A percentile compares a stretch with the other conserved stretches of the same genome.
These are phyloP conservation scores for Beroe forskalii DNA, from an alignment of 37 sponge, comb jelly and placozoan species.

Conservation along the genomic window DNA sequence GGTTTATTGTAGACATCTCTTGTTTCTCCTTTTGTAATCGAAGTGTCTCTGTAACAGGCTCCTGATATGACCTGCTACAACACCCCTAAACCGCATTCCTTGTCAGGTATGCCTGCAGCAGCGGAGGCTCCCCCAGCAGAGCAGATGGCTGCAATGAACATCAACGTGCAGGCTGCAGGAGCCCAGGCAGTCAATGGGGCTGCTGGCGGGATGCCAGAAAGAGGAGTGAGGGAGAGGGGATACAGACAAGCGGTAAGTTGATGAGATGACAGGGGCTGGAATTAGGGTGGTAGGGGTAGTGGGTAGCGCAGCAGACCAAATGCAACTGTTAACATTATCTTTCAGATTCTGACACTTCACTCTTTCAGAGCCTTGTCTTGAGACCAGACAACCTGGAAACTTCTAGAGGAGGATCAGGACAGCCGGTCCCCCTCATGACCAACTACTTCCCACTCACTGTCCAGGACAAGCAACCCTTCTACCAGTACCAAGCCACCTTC, in stretches of 20 bases:
- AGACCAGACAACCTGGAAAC: neutral
- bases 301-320: neutral
- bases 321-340: no score
- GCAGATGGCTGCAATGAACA: constrained; percentile 23
- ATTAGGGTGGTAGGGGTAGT: neutral
- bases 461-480: constrained; percentile 73
- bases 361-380: neutral
- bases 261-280: neutral
- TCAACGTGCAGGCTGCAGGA: neutral
- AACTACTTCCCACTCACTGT: constrained; percentile 77
- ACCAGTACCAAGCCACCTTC: constrained; percentile 83
- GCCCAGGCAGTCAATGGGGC: neutral
- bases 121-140: neutral
- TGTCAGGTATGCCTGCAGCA: constrained; percentile 9
- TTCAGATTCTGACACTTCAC: no score
- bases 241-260: constrained; percentile 1
- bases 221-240: constrained; percentile 2
- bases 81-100: no score
- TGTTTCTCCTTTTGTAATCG: no score
- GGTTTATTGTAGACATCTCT: no score
- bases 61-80: no score
- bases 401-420: neutral
- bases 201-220: no score
- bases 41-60: no score
- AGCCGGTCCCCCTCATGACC: constrained; percentile 1